Percentiles rank a stretch among this genome's conserved stretches.
These are phyloP conservation scores for Ommatoiulus sabulosus DNA, from an alignment of 2,888 invertebrate genomes.

Conservation along the genomic window DNA sequence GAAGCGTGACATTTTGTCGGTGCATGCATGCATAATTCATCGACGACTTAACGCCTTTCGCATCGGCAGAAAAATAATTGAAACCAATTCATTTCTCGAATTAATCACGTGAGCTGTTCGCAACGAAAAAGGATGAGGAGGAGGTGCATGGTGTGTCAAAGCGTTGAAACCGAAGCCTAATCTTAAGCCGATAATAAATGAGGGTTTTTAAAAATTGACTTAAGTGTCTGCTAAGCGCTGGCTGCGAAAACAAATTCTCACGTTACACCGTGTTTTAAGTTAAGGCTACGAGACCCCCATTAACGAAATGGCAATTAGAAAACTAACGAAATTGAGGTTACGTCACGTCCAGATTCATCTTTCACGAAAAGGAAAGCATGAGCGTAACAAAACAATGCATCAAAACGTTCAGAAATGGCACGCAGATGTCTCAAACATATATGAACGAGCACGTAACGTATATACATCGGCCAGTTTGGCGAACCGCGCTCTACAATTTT, in stretches of 20 bases:
- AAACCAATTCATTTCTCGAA: conserved; percentile 20
- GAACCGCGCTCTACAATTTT: too few relatives aligned
- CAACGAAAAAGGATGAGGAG: background rate
- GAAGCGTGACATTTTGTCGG: background rate
- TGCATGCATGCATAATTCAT: conserved; percentile 16
- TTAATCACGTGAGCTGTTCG: background rate
- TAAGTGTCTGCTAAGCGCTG: background rate
- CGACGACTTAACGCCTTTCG: background rate
- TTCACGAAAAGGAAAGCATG: background rate
- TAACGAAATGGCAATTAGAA: conserved; percentile 16
- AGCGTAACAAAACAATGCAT: background rate
- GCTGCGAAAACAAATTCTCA: background rate
- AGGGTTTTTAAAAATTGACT: background rate
- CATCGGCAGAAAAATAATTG: background rate
- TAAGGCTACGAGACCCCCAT: conserved; percentile 37
- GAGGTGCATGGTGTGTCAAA: background rate
- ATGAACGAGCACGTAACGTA: too few relatives aligned
- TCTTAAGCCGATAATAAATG: conserved; percentile 42
- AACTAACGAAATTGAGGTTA: background rate
- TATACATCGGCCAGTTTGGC: too few relatives aligned
- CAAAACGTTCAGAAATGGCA: too few relatives aligned
- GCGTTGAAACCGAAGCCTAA: background rate
- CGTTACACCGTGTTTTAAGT: conserved; percentile 28
- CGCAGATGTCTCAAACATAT: too few relatives aligned
- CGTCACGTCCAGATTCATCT: conserved; percentile 31